These are phyloP conservation scores for Aulostomus chinensis DNA, from an alignment of 2,797 vertebrate species.

Conservation along the genomic window DNA sequence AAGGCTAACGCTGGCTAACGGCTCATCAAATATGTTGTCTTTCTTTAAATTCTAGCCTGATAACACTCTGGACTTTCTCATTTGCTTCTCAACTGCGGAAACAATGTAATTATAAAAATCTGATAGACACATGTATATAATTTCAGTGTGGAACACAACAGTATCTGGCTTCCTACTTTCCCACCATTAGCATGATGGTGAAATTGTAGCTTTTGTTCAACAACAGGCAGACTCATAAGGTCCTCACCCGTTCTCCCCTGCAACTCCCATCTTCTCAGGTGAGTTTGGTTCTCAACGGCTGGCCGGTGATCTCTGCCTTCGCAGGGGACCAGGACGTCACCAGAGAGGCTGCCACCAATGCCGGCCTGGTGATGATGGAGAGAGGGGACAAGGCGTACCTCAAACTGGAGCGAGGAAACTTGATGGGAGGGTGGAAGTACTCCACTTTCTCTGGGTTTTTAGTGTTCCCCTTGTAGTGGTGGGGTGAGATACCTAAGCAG, in stretches of 20 bases:
- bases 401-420: slow-evolving; percentile 87
- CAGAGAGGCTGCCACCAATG: slow-evolving; percentile 86
- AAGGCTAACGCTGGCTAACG: too few species aligned
- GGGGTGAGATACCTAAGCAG: background rate
- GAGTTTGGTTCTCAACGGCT: slow-evolving; percentile 85
- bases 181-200: too few species aligned
- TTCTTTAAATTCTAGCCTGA: too few species aligned
- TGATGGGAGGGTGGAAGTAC: slow-evolving; percentile 90
- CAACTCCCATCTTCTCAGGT: slow-evolving; percentile 68
- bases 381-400: slow-evolving; percentile 86
- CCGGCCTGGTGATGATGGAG: slow-evolving; percentile 86
- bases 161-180: too few species aligned
- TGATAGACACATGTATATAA: too few species aligned
- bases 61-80: too few species aligned
- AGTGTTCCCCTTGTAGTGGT: slow-evolving; percentile 78
- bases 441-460: slow-evolving; percentile 89
- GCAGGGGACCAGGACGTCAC: slow-evolving; percentile 89
- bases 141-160: too few species aligned
- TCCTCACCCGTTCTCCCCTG: background rate
- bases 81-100: too few species aligned
- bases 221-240: too few species aligned
- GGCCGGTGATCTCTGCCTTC: slow-evolving; percentile 89
- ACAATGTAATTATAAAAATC: too few species aligned
- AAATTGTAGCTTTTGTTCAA: too few species aligned
- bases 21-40: too few species aligned